Evolutionary conservation across 1,140 invertebrate genomes (phyloP), one percentile per base, ranked within the genome.

Genomic region (Acromyrmex echinatior): DNA sequence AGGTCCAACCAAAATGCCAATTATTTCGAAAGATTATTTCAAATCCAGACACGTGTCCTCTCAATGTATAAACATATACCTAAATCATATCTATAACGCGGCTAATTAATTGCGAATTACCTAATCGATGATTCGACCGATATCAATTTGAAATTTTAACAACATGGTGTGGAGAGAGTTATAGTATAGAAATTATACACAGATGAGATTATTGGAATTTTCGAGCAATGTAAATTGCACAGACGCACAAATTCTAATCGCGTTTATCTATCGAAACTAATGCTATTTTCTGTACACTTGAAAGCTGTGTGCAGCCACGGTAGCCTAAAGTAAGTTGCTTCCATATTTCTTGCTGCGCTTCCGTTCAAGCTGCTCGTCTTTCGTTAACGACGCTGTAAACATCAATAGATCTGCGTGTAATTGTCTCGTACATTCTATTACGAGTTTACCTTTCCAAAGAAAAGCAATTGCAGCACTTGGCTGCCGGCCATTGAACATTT

Each of bases 341-440:
- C 70, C 9, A 63, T 76, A 82, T 74, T 62, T 74, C 70, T 84
- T 35, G 28, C 12, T n/a, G 39, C 56, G 18, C 28, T 74, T 35
- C 80, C 68, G 70, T 28, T 49, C 80, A 4, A 82, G 39, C 18
- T 16, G 51, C 53, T 53, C 25, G 39, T 74, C 70, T 84, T 76
- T 45, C 80, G 70, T 76, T 84, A 84, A 84, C 56, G 56, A 84
- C 39, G 80, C 39, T 49, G 56, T 84, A 76, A 76, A 84, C 70
- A 63, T 74, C 56, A 56, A 74, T 76, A 82, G 56, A 74, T 82
- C 68, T 74, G 70, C n/a, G 70, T 84, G 80, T 62, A 76, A 84
- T 84, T 63, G 80, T 84, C 80, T 35, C 25, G n/a, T 62, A 62
- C 3, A 25, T 82, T 35, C 25, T 35, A 68, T 68, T 53, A 80